Evolutionary conservation across 2,113 vertebrate species (phyloP), one percentile per base, ranked within the genome.

Genomic region (Probosciger aterrimus): DNA sequence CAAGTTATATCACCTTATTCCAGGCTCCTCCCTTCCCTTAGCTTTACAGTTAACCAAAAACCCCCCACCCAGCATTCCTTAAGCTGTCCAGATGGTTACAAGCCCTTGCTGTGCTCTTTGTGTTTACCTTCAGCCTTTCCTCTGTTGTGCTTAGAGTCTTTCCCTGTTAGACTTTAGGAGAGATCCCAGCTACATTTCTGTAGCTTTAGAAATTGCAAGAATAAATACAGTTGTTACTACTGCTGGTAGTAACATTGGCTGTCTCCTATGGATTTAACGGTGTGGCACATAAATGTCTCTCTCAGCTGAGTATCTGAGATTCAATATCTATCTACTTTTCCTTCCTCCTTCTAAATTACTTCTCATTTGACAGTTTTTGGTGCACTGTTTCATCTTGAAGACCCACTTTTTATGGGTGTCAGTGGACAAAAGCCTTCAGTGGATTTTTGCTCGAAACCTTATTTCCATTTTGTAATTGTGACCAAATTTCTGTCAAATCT

Each of bases 401-500:
- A 4, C 20, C 37, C 8, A 7, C 16, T 62, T 24, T 37, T 91
- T 35, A 3, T 83, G 19, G 33, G 11, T 80, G 43, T 68, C 30
- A 60, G 24, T 59, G 50, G 50, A 60, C 50, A 94, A 78, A 93
- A 80, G n/a, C 30, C 30, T 84, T 80, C 15, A 24, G 19, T 39
- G 33, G 27, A 63, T 88, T 86, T 87, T 76, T 49, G 24, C 27
- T 77, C 37, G 52, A 80, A 69, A 9, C 17, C 28, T 15, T 86
- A 30, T 69, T 92, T 65, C 65, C 28, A 4, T 82, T 93, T 82
- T 78, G 65, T 52, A 70, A 30, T 93, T 70, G 30, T 84, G 60
- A 93, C 50, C 57, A 81, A 69, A 39, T 93, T 64, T 88, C 64
- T 93, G 49, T 91, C 65, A 90, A 59, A 77, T 88, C 55, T 49